Base-by-base conservation (phyloP, 2,113 vertebrate genomes). In the Eira barbara region DNA sequence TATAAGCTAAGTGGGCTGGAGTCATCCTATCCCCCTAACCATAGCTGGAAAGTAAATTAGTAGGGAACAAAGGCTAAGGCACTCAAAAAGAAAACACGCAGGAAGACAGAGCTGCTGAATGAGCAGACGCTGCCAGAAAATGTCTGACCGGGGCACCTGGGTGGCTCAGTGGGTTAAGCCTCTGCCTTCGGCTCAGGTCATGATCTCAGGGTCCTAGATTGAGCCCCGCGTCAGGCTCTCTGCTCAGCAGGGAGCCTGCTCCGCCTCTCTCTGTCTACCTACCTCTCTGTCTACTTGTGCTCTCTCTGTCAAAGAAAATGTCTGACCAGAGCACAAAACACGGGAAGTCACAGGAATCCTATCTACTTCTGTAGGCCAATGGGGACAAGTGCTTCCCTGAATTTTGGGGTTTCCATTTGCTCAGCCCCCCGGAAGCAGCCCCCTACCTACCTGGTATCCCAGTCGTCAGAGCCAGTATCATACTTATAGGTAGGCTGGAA, bases 401-500 rank as follows among this genome's bases (percentile, higher is more conserved):
- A 82, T 49, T 76, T 93, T 63, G 52, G 61, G 25, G 82, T 84
- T 96, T 65, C 52, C 71, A 69, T 47, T 27, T 76, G 69, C n/a
- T 82, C 55, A 61, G 7, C 4, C 13, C 25, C 20, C 23, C 25
- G 14, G 34, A 74, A 27, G 49, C 65, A 47, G 59, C 39, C 81
- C 69, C 79, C 59, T 71, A 96, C 97, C 47, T 99, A 99, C 99
- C 99, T 99, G 63, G 99, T 99, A 97, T 99, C 99, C 99, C 99
- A 99, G 42, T 99, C 98, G 55, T 99, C 99, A 21, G 99, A 99
- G 93, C 99, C 99, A 0, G 99, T 98, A 90, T 99, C 99, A 2
- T 99, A 99, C 97, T 99, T 99, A 96, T 99, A 99, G 0, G 99
- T 99, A 57, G 99, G 99, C 95, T 99, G 99, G 98, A 99, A 99